Evolutionary conservation across 2,888 invertebrate genomes (phyloP).

Genomic region (Leucania comma): DNA sequence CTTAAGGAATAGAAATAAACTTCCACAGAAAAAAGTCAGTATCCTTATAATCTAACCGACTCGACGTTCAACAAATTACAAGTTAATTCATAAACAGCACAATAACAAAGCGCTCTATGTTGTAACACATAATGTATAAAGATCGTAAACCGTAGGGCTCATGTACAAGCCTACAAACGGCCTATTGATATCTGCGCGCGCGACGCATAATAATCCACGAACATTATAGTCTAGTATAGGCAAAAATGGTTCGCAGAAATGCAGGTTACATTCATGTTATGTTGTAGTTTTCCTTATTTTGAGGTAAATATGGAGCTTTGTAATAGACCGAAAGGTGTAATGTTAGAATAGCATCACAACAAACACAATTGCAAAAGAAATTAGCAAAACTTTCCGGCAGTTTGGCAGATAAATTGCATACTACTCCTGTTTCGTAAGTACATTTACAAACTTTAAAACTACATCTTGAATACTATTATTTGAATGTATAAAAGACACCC

Average conservation of each 20-base stretch:
- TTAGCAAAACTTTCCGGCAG: too few species aligned
- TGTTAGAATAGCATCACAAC: too few species aligned
- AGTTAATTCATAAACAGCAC: constrained; percentile 36
- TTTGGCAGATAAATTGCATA: too few species aligned
- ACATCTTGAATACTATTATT: too few species aligned
- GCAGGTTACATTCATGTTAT: constrained; percentile 33
- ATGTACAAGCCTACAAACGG: constrained; percentile 49
- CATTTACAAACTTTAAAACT: too few species aligned
- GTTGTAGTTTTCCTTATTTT: constrained; percentile 59
- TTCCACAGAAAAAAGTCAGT: too few species aligned
- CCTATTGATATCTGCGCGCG: constrained; percentile 52
- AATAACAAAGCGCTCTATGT: constrained; percentile 33
- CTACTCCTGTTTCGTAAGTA: too few species aligned
- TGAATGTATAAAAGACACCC: too few species aligned
- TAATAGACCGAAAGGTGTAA: too few species aligned
- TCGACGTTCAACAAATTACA: constrained; percentile 19
- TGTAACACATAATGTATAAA: constrained; percentile 43
- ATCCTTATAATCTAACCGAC: not conserved
- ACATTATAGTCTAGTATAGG: constrained; percentile 53
- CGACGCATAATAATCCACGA: constrained; percentile 41
- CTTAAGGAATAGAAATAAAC: too few species aligned
- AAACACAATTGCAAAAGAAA: too few species aligned
- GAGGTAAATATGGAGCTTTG: not conserved
- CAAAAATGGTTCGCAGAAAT: constrained; percentile 60
- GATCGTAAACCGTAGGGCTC: constrained; percentile 25